These are phyloP conservation scores for Epinephelus lanceolatus DNA, from an alignment of 2,113 vertebrate species.

Conservation along the genomic window DNA sequence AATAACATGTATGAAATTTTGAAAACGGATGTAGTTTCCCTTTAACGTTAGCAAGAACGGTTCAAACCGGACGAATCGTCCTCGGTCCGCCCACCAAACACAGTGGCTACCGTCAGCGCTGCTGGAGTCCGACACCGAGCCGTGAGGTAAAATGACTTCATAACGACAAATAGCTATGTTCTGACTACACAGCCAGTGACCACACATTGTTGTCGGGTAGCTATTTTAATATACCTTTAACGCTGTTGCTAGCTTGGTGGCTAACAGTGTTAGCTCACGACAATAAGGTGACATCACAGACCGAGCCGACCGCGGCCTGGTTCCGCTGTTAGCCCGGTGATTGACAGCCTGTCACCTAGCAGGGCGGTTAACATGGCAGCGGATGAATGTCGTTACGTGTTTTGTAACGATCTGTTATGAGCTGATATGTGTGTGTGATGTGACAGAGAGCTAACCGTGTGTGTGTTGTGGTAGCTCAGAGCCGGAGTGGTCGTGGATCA, in stretches of 20 bases:
- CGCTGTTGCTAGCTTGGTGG: slow-evolving; percentile 19
- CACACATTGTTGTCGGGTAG: accelerated
- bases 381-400: not conserved
- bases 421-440: not conserved
- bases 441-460: not conserved
- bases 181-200: not conserved
- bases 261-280: slow-evolving; percentile 35
- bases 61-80: slow-evolving; percentile 15
- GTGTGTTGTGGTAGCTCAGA: not conserved
- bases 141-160: slow-evolving; percentile 61
- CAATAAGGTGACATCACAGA: slow-evolving; percentile 50
- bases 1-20: too few species aligned
- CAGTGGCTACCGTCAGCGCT: slow-evolving; percentile 50
- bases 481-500: slow-evolving; percentile 4
- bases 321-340: slow-evolving; percentile 42
- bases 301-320: slow-evolving; percentile 65
- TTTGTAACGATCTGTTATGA: not conserved
- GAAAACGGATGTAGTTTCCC: too few species aligned
- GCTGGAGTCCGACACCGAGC: slow-evolving; percentile 62
- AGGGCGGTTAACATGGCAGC: not conserved
- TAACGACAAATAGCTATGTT: not conserved
- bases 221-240: not conserved
- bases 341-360: slow-evolving; percentile 51
- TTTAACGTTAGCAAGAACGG: too few species aligned
- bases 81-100: not conserved